Evolutionary conservation across 1,140 invertebrate species (phyloP).

Genomic region (Anastatus disparis): DNA sequence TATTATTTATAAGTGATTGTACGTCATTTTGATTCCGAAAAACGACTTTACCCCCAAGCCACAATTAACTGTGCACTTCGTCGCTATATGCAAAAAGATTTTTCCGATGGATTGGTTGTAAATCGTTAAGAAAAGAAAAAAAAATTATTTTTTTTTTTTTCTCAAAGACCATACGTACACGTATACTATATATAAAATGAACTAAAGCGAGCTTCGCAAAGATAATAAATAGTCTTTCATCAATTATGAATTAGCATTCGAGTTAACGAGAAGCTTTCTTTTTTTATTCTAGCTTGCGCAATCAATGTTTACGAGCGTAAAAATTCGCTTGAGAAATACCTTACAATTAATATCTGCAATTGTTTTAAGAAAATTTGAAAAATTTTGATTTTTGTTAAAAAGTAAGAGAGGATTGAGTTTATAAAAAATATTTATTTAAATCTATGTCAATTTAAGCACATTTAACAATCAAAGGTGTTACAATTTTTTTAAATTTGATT

Average conservation of each 20-base stretch:
- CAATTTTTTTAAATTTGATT: too few relatives aligned
- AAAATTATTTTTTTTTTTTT: too few relatives aligned
- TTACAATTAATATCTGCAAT: background rate
- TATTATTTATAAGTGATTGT: constrained; percentile 29
- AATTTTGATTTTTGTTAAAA: too few relatives aligned
- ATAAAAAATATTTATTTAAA: too few relatives aligned
- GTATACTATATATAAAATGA: too few relatives aligned
- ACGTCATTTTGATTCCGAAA: constrained; percentile 46
- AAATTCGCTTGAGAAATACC: background rate
- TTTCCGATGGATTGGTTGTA: constrained; percentile 35
- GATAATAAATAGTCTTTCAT: constrained; percentile 8
- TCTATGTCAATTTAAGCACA: too few relatives aligned
- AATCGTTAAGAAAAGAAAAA: too few relatives aligned
- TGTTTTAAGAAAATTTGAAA: background rate
- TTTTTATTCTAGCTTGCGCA: background rate
- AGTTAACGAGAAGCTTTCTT: background rate
- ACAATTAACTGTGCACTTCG: constrained; percentile 51
- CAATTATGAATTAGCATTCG: constrained; percentile 15
- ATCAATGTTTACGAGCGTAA: background rate
- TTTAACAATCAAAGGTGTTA: too few relatives aligned
- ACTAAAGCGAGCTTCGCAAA: background rate
- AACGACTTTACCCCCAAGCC: constrained; percentile 55
- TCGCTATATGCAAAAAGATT: constrained; percentile 8
- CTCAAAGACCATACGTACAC: background rate
- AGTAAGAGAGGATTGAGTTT: background rate